Evolutionary conservation across 1,140 invertebrate species (phyloP), one percentile per base, ranked within the genome.

Genomic region (Riptortus pedestris): DNA sequence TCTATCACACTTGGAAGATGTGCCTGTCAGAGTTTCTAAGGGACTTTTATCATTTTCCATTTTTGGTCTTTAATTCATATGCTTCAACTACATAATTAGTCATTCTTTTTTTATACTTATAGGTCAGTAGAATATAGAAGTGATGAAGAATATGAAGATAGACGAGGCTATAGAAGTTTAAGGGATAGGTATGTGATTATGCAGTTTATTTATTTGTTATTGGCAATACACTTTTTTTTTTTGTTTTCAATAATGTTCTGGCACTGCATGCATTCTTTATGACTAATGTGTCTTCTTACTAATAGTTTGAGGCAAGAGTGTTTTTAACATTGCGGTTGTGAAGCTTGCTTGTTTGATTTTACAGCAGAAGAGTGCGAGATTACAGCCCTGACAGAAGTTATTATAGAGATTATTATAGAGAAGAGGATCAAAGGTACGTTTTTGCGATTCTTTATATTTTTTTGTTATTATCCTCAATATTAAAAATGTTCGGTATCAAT

Each of bases 101-200:
- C n/a, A n/a, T n/a, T n/a, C n/a, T n/a, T n/a, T n/a, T n/a, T n/a
- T n/a, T n/a, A 52, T 65, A 63, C 63, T 58, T 64, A 43, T 60
- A 69, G 67, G 14, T 67, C 67, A 18, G 66, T 67, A 9, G 70
- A 70, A 29, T 70, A 69, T 20, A 62, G 61, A 62, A 70, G 70
- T 63, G 70, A 70, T 66, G 70, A 70, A 51, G 70, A 70, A 38
- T 70, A 63, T 55, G 69, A 67, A 7, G 67, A 70, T 33, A 65
- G 67, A 47, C 51, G 68, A 47, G 18, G 57, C 11, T 67, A 62
- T 48, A 31, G 61, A 45, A 69, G 68, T 51, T 48, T 66, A 28
- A 67, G 67, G 66, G 67, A 67, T 45, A 69, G 55, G 64, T 64
- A 66, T 66, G 60, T 51, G 1, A 28, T 58, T 38, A 14, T 38